Base-by-base conservation (phyloP, 2,113 vertebrate species). In the Ovibos moschatus region DNA sequence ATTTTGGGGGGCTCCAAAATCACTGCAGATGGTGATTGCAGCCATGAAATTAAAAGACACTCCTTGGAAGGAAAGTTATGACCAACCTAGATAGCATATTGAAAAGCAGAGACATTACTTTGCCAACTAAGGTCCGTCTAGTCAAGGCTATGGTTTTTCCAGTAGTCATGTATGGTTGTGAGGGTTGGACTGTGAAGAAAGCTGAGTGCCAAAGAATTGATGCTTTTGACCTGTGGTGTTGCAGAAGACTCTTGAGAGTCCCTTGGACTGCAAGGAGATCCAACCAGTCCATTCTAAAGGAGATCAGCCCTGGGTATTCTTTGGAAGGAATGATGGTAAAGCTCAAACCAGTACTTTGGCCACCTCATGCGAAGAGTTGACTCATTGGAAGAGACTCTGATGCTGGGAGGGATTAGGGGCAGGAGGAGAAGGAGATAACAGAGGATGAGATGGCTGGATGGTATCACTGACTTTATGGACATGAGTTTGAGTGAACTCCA, bases 171-270 rank as follows among this genome's bases (percentile, higher is more conserved):
- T 67, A 67, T 67, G 33, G 33, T n/a, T 67, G 64, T 67, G 16
- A 67, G 16, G n/a, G 64, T 36, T 21, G 33, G 16, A 67, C 16
- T 19, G 4, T 36, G 8, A 67, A 67, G 33, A 67, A 67, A 9
- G 33, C 64, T 67, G 64, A 67, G 33, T 0, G 0, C 4, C 1
- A 0, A n/a, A 67, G 16, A 67, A 67, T 10, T 67, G 33, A 5
- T 36, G 33, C 8, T 36, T 67, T 36, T 67, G 64, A 67, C n/a
- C 4, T n/a, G 64, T 36, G 64, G 64, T n/a, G 16, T n/a, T n/a
- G 16, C 8, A 19, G 16, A 36, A 67, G 33, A 67, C 16, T 67
- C 64, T 67, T 67, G 33, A 67, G 62, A 67, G 33, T 67, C 33
- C 8, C 7, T 67, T 67, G 17, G 16, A 67, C 33, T 19, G 33